Evolutionary conservation across 2,888 invertebrate genomes (phyloP).

Genomic region (Polydesmus complanatus): DNA sequence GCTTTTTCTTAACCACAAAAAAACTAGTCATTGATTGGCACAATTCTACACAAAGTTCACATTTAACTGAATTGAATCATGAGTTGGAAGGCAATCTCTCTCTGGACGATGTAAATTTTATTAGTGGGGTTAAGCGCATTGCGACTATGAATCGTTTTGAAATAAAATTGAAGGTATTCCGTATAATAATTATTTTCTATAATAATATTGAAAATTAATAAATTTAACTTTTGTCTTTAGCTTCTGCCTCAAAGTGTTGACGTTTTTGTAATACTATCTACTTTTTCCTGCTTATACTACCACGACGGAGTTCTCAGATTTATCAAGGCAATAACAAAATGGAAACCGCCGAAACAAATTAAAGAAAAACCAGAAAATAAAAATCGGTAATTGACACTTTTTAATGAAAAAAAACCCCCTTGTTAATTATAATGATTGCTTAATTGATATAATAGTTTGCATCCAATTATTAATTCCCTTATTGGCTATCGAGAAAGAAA

Average conservation of each 20-base stretch:
- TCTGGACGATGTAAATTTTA: not conserved
- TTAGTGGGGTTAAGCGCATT: not conserved
- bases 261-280: not conserved
- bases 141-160: slow-evolving; percentile 3
- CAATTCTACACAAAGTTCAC: not conserved
- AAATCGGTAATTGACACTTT: no score
- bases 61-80: not conserved
- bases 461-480: not conserved
- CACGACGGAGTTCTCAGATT: not conserved
- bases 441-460: no score
- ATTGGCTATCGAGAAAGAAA: slow-evolving; percentile 1
- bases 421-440: no score
- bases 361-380: no score
- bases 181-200: no score
- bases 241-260: not conserved
- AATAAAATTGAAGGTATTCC: slow-evolving; percentile 1
- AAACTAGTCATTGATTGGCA: not conserved
- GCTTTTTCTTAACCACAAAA: not conserved
- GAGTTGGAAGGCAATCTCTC: not conserved
- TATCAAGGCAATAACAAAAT: not conserved
- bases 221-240: no score
- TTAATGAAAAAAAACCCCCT: no score
- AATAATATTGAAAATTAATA: no score
- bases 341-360: not conserved
- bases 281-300: slow-evolving; percentile 7